phyloP scores from a whole-genome alignment of 2,888 invertebrate species.

The Lasiommata megera region DNA sequence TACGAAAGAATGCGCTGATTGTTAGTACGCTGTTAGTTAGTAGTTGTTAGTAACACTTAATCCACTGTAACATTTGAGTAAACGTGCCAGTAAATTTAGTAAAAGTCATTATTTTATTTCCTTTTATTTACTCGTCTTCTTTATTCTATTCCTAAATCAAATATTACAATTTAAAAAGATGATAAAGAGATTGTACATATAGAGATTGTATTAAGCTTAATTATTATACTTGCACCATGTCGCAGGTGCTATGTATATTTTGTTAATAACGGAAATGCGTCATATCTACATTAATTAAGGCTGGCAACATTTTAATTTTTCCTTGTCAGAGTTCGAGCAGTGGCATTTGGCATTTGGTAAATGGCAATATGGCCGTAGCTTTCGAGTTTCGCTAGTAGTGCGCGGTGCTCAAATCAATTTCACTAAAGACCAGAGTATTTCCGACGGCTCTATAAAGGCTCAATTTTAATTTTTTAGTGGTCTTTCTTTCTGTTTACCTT shows the following conservation, averaged over 20 bases:
- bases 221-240: no score
- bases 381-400: slow-evolving; percentile 77
- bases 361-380: slow-evolving; percentile 78
- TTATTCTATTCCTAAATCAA: no score
- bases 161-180: no score
- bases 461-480: slow-evolving; percentile 72
- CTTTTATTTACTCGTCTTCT: no score
- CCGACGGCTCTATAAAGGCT: slow-evolving; percentile 69
- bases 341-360: slow-evolving; percentile 51
- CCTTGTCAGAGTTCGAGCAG: slow-evolving; percentile 36
- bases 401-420: slow-evolving; percentile 73
- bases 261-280: slow-evolving; percentile 40
- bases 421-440: slow-evolving; percentile 68
- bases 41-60: no score
- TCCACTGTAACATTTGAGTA: no score
- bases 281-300: slow-evolving; percentile 26
- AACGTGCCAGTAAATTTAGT: no score
- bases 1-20: no score
- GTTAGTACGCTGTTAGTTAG: no score
- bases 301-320: slow-evolving; percentile 42
- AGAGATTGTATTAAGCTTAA: no score
- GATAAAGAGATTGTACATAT: no score
- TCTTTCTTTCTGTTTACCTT: slow-evolving; percentile 63
- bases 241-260: background rate
- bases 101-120: no score